phyloP scores from a whole-genome alignment of 2,888 invertebrate species.

The Celastrina argiolus region DNA sequence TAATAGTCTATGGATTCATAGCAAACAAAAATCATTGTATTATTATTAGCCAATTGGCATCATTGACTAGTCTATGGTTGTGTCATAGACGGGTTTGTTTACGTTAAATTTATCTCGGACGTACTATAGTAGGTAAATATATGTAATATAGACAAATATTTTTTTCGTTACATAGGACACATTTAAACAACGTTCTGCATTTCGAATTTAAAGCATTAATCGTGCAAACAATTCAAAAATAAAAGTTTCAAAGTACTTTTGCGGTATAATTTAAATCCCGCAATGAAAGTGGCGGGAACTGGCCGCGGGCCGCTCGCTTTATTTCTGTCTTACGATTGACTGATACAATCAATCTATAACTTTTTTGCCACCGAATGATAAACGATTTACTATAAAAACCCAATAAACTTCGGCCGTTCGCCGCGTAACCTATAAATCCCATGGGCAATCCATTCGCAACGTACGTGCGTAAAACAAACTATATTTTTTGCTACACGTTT shows the following conservation, averaged over 20 bases:
- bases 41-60: too few species aligned
- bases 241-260: neutral
- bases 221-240: neutral
- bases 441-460: constrained; percentile 55
- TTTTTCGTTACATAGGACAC: neutral
- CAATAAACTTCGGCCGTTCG: constrained; percentile 45
- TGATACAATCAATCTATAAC: constrained; percentile 27
- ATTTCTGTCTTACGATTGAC: constrained; percentile 16
- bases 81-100: too few species aligned
- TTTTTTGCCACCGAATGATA: constrained; percentile 42
- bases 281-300: neutral
- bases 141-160: too few species aligned
- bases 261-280: neutral
- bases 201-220: neutral
- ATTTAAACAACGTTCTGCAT: neutral
- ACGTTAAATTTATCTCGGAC: too few species aligned
- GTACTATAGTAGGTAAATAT: too few species aligned
- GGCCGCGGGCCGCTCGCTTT: neutral
- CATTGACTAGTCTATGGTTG: too few species aligned
- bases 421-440: constrained; percentile 61
- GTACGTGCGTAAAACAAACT: constrained; percentile 63
- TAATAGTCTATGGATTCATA: too few species aligned
- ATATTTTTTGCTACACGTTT: constrained; percentile 32
- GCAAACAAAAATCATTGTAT: too few species aligned
- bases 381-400: constrained; percentile 44